phyloP scores from a whole-genome alignment of 2,113 vertebrate species.

The Pygoscelis adeliae region DNA sequence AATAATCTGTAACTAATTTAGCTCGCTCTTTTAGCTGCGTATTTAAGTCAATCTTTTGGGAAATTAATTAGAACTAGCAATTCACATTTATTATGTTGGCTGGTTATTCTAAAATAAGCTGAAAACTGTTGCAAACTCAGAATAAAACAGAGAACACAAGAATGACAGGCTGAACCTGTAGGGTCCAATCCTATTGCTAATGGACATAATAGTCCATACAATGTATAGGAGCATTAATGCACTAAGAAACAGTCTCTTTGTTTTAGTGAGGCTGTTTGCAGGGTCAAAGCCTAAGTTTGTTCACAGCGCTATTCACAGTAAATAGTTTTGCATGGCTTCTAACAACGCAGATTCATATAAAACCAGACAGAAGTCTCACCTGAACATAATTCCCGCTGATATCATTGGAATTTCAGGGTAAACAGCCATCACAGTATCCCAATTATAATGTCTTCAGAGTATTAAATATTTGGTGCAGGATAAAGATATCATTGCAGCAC shows the following conservation, averaged over 20 bases:
- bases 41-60: fast-evolving
- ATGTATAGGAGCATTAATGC: fast-evolving
- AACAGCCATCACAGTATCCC: not conserved
- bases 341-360: not conserved
- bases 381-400: not conserved
- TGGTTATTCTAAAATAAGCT: not conserved
- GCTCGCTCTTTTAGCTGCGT: not conserved
- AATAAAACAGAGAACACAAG: not conserved
- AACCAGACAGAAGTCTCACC: not conserved
- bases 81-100: not conserved
- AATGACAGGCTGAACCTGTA: not conserved
- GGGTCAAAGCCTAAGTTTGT: not conserved
- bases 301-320: not conserved
- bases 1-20: not conserved
- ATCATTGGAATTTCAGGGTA: not conserved
- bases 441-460: not conserved
- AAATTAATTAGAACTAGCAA: not conserved
- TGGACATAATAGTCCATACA: fast-evolving
- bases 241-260: not conserved
- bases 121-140: not conserved
- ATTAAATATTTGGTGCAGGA: not conserved
- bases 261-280: not conserved
- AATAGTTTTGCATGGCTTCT: not conserved
- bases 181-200: not conserved
- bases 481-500: not conserved